A percentile compares a stretch with the other conserved stretches of the same genome.
Conservation (phyloP, 1,140 invertebrate genomes). For the Calosoma granatense region DNA sequence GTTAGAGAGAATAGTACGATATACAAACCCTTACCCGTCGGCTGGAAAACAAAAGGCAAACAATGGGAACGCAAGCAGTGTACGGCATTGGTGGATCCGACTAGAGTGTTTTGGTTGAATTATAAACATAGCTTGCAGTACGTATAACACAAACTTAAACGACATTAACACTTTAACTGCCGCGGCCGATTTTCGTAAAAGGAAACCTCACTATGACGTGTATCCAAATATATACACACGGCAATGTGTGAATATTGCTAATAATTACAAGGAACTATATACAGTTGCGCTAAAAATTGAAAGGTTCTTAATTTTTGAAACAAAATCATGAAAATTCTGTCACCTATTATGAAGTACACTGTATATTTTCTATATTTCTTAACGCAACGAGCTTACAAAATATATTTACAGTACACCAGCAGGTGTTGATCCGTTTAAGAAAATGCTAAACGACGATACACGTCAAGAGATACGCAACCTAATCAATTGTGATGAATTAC, state of each 20-base stretch:
- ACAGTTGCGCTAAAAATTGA: no score
- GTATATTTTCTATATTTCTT: neutral
- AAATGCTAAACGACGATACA: constrained; percentile 21
- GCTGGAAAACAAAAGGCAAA: neutral
- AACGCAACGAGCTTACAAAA: no score
- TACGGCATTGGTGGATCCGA: neutral
- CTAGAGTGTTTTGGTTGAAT: neutral
- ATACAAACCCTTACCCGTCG: neutral
- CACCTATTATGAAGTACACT: no score
- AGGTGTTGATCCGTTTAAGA: constrained; percentile 20
- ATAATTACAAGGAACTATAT: no score
- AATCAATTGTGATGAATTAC: constrained; percentile 25
- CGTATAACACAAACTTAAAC: no score
- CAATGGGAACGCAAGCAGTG: neutral
- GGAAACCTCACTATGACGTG: no score
- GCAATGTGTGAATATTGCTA: no score
- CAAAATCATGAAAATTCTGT: no score
- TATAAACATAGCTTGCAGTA: neutral
- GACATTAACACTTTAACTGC: neutral
- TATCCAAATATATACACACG: no score
- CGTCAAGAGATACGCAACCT: constrained; percentile 26
- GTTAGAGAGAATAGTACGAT: neutral
- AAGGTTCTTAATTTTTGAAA: no score
- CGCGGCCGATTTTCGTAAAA: neutral
- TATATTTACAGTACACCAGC: constrained; percentile 14